Base-by-base conservation (phyloP, 2,113 vertebrate genomes). In the Zootoca vivipara region DNA sequence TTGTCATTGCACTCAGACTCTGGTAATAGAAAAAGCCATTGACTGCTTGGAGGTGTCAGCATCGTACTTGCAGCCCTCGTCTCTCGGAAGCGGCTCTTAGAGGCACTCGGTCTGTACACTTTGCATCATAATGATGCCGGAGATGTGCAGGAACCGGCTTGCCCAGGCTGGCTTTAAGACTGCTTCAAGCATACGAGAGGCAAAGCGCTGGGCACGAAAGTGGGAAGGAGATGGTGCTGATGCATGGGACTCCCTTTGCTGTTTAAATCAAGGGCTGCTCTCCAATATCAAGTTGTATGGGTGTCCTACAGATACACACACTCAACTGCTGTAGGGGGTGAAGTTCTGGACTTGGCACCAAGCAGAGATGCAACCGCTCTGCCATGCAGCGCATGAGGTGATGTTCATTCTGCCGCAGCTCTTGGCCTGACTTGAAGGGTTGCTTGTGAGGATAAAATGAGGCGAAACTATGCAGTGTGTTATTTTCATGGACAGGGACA, bases 101-200 rank as follows among this genome's bases (percentile, higher is more conserved):
- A 89, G 52, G 35, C 7, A 81, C 62, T 52, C n/a, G 83, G 7
- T 64, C 35, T 58, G 65, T 74, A 92, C 88, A 75, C 0, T 0
- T 85, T 52, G 86, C 0, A 0, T 82, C 33, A 83, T 80, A 89
- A 75, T 1, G 0, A 87, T 35, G 85, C 77, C 84, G n/a, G n/a
- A 86, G 70, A 85, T 64, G 58, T 88, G 30, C 26, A 87, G 38
- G 52, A 89, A 74, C 67, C 33, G 87, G 80, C 88, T 46, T 52
- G 78, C 38, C 86, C 75, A 86, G 83, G 18, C 83, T 72, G 15
- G 28, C n/a, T 77, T 78, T 69, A 4, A 30, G 72, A 35, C 30
- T 8, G 87, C 12, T n/a, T 86, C 75, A 90, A 84, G 65, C 56
- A 72, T 3, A 5, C 15, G 40, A 70, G 30, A 7, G 78, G 30